Base-by-base conservation (phyloP, 2,113 vertebrate species). In the Oreotragus oreotragus region DNA sequence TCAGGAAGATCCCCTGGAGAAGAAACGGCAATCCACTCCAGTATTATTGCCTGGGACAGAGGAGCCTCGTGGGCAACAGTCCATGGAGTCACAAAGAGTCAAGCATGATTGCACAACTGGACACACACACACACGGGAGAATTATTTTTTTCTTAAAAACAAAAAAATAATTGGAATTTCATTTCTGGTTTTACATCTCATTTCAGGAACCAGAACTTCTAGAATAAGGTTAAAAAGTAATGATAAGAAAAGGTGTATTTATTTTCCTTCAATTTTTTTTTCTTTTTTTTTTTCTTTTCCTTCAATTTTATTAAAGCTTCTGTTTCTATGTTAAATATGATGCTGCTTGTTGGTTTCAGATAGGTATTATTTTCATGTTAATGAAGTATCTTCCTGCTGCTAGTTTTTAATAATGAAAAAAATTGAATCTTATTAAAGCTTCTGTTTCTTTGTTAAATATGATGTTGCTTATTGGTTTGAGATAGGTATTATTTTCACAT, bases 321-420 rank as follows among this genome's bases (percentile, higher is more conserved):
- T 64, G 13, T 43, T 53, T 95, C 19, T 87, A 10, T 58, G 19
- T 19, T 84, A 73, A 47, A 23, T 55, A 57, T 30, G 6, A 11
- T 70, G 19, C 19, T 89, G 16, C 47, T 76, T 83, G 17, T 33
- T 95, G 39, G 10, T 64, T 79, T 95, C 51, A 88, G 88, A 95
- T 66, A 39, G 14, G 16, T 45, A 15, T 6, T 88, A 28, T 70
- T 66, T 80, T 86, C 21, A 73, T 60, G 23, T 84, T 84, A 88
- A 49, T 47, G 6, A 92, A 39, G 51, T 88, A 66, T 64, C 70
- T 33, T 84, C 66, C 11, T 84, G 49, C 51, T 90, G 30, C 43
- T 80, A 51, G n/a, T 66, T 77, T 79, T 92, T 80, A 58, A 57
- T 88, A 84, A 55, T 88, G 76, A 84, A 94, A 81, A 93, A 92